Base-by-base conservation (phyloP, 2,797 vertebrate species). In the Hephaestus fuliginosus region DNA sequence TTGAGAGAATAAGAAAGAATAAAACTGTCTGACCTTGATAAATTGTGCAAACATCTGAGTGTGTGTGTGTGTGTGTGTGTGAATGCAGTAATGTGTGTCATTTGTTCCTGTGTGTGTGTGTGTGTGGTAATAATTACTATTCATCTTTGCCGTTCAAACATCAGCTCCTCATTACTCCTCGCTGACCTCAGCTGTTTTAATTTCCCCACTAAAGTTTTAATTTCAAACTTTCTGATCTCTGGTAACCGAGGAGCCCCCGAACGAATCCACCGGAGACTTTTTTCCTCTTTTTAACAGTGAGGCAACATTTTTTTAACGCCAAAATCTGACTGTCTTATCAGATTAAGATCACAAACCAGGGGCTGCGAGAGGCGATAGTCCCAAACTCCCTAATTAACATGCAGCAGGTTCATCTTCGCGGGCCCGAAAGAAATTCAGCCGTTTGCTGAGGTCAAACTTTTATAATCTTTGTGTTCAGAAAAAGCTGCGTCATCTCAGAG, bases 121-220 rank as follows among this genome's bases (percentile, higher is more conserved):
- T 49, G 43, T 63, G 43, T 75, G 66, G 69, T 69, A 62, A 82
- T 82, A 82, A 88, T 87, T 80, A 68, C 78, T 71, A 84, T 85
- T 88, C 85, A 46, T 3, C 73, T 30, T 63, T n/a, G 52, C 70
- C 11, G 66, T 56, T 84, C 69, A 83, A 71, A 84, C 69, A 79
- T 52, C 51, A 52, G 65, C 52, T 78, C 55, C 75, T 87, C 78
- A 86, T 90, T 86, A 80, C 64, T 89, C 82, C 76, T 70, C 83
- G 8, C 78, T 83, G 86, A 91, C 82, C 88, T 83, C 68, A 6
- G 22, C 52, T 1, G 3, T 43, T 83, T 82, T 76, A 82, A 89
- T 88, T 89, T 81, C 12, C 20, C 64, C 6, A 70, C 80, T 43
- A 46, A 88, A 81, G 86, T 89, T 90, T 84, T 81, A 52, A 88